Evolutionary conservation across 1,140 invertebrate genomes (phyloP), one percentile per base, ranked within the genome.

Genomic region (Pteromalus puparum): DNA sequence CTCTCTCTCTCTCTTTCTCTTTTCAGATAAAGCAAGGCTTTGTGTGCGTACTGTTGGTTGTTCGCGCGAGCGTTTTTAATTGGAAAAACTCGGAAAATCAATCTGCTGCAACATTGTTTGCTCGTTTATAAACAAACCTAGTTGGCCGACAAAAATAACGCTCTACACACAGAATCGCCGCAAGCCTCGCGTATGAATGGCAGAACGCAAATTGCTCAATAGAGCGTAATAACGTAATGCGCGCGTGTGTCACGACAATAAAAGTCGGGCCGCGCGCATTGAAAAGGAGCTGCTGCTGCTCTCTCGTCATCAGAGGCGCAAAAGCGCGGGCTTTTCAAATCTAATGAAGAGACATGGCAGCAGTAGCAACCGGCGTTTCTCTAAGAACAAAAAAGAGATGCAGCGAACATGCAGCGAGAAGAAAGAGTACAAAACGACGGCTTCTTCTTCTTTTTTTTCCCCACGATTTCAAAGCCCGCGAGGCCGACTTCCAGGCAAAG

Each of bases 1-100:
- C 67, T 75, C 78, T 81, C 34, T 34, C 74, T 70, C n/a, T 68
- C n/a, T 72, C 67, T 78, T 30, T 68, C 30, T 61, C 61, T 79
- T 79, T 70, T 70, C 67, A 61, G 53, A n/a, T 18, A 5, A 5
- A 42, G 6, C 53, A 21, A 72, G 68, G 12, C 18, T 72, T 72
- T 72, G 10, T 70, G 26, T 5, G 24, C 21, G n/a, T 72, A 24
- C 21, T 42, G n/a, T 42, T 42, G 6, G 38, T 42, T 42, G 38
- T 10, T 7, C 38, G 38, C 7, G 38, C 38, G 38, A 7, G 21
- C 6, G 5, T 15, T 21, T 21, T n/a, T n/a, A n/a, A n/a, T n/a
- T n/a, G 53, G 53, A 1, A 5, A n/a, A 61, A 18, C 15, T 61
- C 30, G 6, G 53, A 61, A 18, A 61, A 61, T n/a, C 7, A 18